Percentiles rank a stretch among this genome's conserved stretches.
Evolutionary conservation across 2,797 vertebrate genomes (phyloP).

Genomic region (Takifugu rubripes): DNA sequence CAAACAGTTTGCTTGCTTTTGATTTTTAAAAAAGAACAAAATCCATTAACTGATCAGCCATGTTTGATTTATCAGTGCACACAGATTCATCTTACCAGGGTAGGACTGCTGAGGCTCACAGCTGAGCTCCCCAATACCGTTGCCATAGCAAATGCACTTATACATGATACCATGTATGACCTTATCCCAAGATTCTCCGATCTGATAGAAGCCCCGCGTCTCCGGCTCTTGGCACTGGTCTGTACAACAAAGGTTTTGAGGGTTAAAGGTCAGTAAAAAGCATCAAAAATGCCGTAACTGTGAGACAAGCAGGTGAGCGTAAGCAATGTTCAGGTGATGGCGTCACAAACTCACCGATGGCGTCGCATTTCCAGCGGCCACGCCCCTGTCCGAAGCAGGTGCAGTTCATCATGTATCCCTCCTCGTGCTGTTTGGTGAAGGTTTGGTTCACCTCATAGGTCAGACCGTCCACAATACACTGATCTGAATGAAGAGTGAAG

Average conservation of each 20-base stretch:
- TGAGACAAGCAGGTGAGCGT: too few species aligned
- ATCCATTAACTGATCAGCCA: not conserved
- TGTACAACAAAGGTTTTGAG: slow-evolving; percentile 42
- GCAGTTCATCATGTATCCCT: slow-evolving; percentile 96
- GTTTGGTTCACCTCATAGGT: slow-evolving; percentile 95
- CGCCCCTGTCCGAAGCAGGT: slow-evolving; percentile 94
- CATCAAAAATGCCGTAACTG: too few species aligned
- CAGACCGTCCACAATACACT: slow-evolving; percentile 89
- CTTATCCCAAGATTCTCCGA: slow-evolving; percentile 95
- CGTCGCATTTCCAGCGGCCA: slow-evolving; percentile 96
- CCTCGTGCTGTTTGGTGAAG: slow-evolving; percentile 91
- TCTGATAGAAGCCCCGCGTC: slow-evolving; percentile 88
- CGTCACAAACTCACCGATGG: slow-evolving; percentile 80
- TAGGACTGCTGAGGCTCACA: slow-evolving; percentile 90
- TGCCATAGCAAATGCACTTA: slow-evolving; percentile 95
- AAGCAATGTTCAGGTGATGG: not conserved
- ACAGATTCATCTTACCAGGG: slow-evolving; percentile 71
- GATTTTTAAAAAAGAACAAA: not conserved
- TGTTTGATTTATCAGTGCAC: not conserved
- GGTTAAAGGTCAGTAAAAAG: not conserved
- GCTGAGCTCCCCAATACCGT: slow-evolving; percentile 93
- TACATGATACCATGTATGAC: slow-evolving; percentile 85
- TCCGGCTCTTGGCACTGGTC: slow-evolving; percentile 98
- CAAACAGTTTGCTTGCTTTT: slow-evolving; percentile 45
- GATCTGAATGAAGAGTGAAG: slow-evolving; percentile 73